A percentile compares a stretch with the other conserved stretches of the same genome.
Evolutionary conservation across 2,888 invertebrate species (phyloP).

Genomic region (Lycaena phlaeas): DNA sequence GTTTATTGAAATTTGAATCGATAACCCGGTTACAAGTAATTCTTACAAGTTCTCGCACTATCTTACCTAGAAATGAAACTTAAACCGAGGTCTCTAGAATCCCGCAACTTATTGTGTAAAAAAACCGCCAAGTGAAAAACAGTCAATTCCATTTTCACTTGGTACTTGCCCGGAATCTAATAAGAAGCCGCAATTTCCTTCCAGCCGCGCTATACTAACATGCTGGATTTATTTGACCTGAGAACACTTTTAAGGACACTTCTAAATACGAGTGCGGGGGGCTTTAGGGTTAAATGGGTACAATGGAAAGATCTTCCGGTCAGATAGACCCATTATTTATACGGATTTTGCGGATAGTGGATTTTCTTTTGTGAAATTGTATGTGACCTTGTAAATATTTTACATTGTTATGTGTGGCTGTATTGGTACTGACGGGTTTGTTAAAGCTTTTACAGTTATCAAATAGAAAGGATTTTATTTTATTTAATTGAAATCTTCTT

Average conservation of each 20-base stretch:
- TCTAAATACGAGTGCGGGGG: slow-evolving; percentile 23
- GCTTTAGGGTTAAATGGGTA: slow-evolving; percentile 18
- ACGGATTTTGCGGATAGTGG: slow-evolving; percentile 8
- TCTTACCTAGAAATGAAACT: no score
- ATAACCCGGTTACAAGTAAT: no score
- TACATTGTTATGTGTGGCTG: no score
- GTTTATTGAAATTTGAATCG: no score
- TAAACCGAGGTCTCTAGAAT: no score
- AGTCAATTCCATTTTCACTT: slow-evolving; percentile 37
- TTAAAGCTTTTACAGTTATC: not conserved
- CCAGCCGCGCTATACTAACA: slow-evolving; percentile 44
- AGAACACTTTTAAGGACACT: slow-evolving; percentile 34
- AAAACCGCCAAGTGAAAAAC: slow-evolving; percentile 22
- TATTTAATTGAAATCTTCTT: no score
- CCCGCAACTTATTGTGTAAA: slow-evolving; percentile 8
- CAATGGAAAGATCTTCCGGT: slow-evolving; percentile 16
- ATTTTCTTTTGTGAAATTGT: slow-evolving; percentile 7
- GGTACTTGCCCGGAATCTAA: slow-evolving; percentile 50
- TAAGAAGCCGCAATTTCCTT: slow-evolving; percentile 65
- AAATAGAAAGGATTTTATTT: no score
- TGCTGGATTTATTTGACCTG: slow-evolving; percentile 38
- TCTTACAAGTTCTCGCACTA: no score
- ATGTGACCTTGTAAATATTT: not conserved
- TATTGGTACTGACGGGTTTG: no score
- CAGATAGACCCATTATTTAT: slow-evolving; percentile 13